phyloP scores from a whole-genome alignment of 2,797 vertebrate species.

The Pogoniulus pusillus region DNA sequence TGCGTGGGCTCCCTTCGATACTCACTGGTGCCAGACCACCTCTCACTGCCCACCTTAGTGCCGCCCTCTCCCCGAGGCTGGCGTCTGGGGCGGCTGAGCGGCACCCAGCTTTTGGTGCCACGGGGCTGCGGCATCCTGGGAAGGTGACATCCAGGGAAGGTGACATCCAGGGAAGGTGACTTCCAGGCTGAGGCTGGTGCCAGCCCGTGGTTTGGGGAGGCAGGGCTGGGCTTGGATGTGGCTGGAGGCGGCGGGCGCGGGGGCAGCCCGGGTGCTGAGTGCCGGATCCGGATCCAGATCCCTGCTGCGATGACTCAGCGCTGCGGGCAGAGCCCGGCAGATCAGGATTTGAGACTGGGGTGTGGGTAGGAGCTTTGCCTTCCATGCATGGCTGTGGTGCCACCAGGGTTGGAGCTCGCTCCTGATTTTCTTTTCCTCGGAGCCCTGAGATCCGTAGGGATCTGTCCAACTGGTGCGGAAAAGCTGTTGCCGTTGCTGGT shows the following conservation, averaged over 20 bases:
- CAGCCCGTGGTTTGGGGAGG: neutral
- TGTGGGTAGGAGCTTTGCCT: neutral
- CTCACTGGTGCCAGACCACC: neutral
- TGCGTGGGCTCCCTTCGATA: fast-evolving
- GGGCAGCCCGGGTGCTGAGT: neutral
- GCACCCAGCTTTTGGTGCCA: fast-evolving
- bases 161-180: neutral
- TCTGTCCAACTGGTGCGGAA: fast-evolving
- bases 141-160: neutral
- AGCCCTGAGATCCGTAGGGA: neutral
- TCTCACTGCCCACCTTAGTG: neutral
- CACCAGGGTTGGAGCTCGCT: neutral
- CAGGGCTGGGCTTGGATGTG: neutral
- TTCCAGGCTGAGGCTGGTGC: neutral
- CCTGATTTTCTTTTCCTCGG: neutral
- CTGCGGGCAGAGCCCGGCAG: neutral
- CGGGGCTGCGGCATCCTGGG: neutral
- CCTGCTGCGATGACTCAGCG: neutral
- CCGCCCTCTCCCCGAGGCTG: neutral
- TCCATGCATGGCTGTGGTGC: fast-evolving
- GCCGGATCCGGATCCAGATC: neutral
- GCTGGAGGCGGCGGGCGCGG: fast-evolving
- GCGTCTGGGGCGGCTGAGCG: neutral
- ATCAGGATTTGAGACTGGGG: neutral
- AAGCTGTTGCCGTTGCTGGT: neutral